A percentile compares a stretch with the other conserved stretches of the same genome.
Conservation (phyloP, 2,113 vertebrate genomes). For the Halichoerus grypus region DNA sequence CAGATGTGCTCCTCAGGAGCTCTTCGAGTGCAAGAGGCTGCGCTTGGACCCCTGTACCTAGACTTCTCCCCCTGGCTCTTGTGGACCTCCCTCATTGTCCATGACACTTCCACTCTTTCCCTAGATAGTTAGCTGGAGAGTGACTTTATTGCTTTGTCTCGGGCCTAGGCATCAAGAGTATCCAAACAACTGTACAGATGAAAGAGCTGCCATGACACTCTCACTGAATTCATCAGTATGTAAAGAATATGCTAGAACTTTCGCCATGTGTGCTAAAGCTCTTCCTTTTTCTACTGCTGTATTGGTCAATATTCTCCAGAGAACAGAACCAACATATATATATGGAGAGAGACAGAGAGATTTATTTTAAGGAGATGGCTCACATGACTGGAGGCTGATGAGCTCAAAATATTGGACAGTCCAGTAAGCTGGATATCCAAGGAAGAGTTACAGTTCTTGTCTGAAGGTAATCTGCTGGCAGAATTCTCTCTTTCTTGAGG, state of each 20-base stretch:
- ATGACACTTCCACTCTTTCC: background rate
- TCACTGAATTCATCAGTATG: background rate
- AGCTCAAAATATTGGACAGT: background rate
- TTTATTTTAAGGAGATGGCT: background rate
- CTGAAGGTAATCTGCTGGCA: background rate
- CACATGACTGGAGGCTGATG: background rate
- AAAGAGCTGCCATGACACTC: background rate
- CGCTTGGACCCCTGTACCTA: background rate
- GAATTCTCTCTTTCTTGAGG: background rate
- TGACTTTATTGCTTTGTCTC: background rate
- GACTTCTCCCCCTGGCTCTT: background rate
- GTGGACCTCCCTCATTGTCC: background rate
- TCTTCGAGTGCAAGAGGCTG: background rate
- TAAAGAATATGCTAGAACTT: background rate
- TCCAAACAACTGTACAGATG: background rate
- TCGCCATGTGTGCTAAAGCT: background rate
- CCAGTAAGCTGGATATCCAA: background rate
- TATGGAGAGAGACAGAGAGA: background rate
- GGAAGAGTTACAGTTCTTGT: background rate
- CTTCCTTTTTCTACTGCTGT: background rate
- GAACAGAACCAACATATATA: background rate
- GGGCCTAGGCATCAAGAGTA: background rate
- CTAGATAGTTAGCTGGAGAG: too few species aligned
- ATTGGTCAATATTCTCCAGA: background rate
- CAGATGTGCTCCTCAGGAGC: background rate